A percentile compares a stretch with the other conserved stretches of the same genome.
Conservation (phyloP, 1,140 invertebrate species). For the Neodiprion pinetum region DNA sequence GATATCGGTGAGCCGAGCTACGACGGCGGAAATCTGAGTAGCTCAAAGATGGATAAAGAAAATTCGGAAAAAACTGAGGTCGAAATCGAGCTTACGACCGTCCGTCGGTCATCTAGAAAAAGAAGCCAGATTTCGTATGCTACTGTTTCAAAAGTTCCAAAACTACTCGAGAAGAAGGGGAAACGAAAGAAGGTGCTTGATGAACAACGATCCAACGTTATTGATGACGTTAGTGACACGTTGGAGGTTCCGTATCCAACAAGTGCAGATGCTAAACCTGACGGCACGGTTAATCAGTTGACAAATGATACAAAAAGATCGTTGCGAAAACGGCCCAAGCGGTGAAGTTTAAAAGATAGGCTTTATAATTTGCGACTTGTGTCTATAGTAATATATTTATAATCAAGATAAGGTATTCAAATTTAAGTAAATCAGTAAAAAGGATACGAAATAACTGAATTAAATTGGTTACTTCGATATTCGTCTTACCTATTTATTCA, state of each 20-base stretch:
- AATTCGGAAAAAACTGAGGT: slow-evolving; percentile 9
- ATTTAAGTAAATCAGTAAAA: too few relatives aligned
- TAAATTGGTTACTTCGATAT: too few relatives aligned
- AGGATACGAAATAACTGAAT: too few relatives aligned
- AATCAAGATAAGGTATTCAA: too few relatives aligned
- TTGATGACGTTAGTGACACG: background rate
- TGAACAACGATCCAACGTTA: slow-evolving; percentile 26
- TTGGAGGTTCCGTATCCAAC: slow-evolving; percentile 26
- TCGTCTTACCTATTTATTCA: too few relatives aligned
- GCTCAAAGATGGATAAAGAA: background rate
- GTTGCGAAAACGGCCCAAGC: slow-evolving; percentile 21
- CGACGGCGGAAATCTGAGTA: too few relatives aligned
- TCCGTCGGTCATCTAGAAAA: slow-evolving; percentile 15
- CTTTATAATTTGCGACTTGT: too few relatives aligned
- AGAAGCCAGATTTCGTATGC: slow-evolving; percentile 15
- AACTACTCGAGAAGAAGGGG: slow-evolving; percentile 17
- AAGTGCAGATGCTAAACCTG: slow-evolving; percentile 29
- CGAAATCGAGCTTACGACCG: background rate
- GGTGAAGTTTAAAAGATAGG: too few relatives aligned
- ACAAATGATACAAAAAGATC: slow-evolving; percentile 37
- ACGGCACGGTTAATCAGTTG: slow-evolving; percentile 19
- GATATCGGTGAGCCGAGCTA: background rate
- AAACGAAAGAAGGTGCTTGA: slow-evolving; percentile 28
- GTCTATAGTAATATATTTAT: too few relatives aligned
- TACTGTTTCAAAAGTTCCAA: slow-evolving; percentile 36